Percentiles rank a stretch among this genome's conserved stretches.
These are phyloP conservation scores for Paramisgurnus dabryanus DNA, from an alignment of 2,113 vertebrate species.

Conservation along the genomic window DNA sequence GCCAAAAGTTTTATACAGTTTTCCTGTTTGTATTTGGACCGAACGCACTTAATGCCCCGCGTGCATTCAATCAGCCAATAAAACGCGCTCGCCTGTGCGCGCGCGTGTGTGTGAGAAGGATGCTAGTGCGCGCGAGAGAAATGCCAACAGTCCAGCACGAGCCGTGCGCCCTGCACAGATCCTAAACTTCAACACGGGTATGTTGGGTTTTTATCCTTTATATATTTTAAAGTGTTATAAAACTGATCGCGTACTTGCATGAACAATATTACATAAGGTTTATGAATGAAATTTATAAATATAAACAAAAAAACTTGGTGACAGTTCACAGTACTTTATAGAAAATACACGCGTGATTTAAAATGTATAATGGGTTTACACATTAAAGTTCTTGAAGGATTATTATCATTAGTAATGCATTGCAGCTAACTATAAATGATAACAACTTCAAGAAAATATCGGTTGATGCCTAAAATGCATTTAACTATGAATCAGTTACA, in stretches of 20 bases:
- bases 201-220: neutral
- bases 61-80: constrained; percentile 14
- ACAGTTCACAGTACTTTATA: neutral
- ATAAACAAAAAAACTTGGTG: no score
- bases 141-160: neutral
- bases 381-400: no score
- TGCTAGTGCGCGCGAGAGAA: neutral
- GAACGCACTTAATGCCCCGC: neutral
- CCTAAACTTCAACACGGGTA: constrained; percentile 1
- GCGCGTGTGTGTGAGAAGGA: neutral
- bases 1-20: no score
- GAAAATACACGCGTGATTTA: neutral
- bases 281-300: no score
- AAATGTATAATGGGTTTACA: neutral
- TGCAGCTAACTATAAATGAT: no score
- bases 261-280: no score
- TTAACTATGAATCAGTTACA: neutral
- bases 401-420: no score
- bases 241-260: no score
- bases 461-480: no score
- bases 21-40: no score
- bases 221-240: neutral
- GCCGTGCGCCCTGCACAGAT: neutral
- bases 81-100: neutral
- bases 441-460: no score